A percentile compares a stretch with the other conserved stretches of the same genome.
Conservation (phyloP, 2,888 invertebrate species). For the Pyrrhosoma nymphula region DNA sequence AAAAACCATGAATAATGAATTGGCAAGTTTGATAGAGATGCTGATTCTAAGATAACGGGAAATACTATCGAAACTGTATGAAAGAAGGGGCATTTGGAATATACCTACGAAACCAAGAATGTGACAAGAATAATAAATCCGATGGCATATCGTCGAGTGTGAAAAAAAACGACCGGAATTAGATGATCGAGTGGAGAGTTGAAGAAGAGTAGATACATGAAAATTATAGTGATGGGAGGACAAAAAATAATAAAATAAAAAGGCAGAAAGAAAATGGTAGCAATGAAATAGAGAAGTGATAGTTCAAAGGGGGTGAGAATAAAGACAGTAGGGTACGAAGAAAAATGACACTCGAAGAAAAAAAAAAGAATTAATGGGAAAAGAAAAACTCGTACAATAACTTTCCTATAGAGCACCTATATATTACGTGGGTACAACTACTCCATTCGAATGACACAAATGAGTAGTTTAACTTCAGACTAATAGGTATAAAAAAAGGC, state of each 20-base stretch:
- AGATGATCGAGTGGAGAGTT: not conserved
- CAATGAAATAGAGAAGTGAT: not conserved
- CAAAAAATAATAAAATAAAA: not conserved
- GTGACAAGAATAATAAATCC: not conserved
- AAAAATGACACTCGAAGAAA: no score
- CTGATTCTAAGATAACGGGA: not conserved
- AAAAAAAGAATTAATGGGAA: no score
- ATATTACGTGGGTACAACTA: no score
- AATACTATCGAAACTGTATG: not conserved
- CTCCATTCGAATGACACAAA: no score
- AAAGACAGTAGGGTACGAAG: no score
- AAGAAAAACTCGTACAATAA: no score
- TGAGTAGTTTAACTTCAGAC: no score
- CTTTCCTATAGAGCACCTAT: no score
- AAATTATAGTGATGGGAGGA: not conserved
- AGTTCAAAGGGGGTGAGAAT: not conserved
- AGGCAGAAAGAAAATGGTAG: not conserved
- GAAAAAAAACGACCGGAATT: not conserved
- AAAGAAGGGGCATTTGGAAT: not conserved
- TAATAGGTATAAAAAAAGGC: no score
- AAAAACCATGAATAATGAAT: conserved; percentile 10
- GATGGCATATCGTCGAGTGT: not conserved
- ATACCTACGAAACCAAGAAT: not conserved
- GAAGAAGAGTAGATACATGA: not conserved
- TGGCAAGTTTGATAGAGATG: conserved; percentile 9